Conservation (phyloP, 64 coral and sea anemone genomes). For the Acropora tenuis region DNA sequence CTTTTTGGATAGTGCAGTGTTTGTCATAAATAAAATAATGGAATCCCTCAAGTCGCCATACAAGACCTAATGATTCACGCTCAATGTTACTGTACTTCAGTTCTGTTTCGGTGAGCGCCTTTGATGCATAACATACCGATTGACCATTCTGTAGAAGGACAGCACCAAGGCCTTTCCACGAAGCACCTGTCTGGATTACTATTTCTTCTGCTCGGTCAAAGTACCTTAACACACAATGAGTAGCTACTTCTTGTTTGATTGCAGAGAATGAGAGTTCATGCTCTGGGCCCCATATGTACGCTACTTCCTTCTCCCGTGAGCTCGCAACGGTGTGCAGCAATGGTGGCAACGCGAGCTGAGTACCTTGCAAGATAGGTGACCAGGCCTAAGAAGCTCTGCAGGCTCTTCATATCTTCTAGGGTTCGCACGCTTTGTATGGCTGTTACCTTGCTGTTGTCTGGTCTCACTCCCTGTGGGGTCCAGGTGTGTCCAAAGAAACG, state of each 20-base stretch:
- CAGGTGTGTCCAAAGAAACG: conserved; percentile 40
- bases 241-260: conserved; percentile 29
- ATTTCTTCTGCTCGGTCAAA: conserved; percentile 55
- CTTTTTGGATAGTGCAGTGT: conserved; percentile 31
- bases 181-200: conserved; percentile 46
- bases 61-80: conserved; percentile 46
- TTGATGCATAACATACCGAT: too few relatives aligned
- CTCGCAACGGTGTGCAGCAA: too few relatives aligned
- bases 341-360: neutral
- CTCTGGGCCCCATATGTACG: conserved; percentile 1
- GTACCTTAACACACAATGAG: conserved; percentile 46
- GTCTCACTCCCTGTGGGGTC: conserved; percentile 3
- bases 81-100: conserved; percentile 50
- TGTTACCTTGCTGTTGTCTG: too few relatives aligned
- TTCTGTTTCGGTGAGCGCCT: too few relatives aligned
- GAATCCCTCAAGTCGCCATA: too few relatives aligned
- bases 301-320: too few relatives aligned
- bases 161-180: too few relatives aligned
- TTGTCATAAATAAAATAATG: conserved; percentile 51
- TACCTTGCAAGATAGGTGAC: conserved; percentile 50
- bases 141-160: neutral
- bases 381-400: neutral
- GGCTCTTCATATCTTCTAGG: too few relatives aligned
- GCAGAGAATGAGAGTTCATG: neutral
- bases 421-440: too few relatives aligned